These are phyloP conservation scores for Euwallacea similis DNA, from an alignment of 1,140 invertebrate genomes.

Conservation along the genomic window DNA sequence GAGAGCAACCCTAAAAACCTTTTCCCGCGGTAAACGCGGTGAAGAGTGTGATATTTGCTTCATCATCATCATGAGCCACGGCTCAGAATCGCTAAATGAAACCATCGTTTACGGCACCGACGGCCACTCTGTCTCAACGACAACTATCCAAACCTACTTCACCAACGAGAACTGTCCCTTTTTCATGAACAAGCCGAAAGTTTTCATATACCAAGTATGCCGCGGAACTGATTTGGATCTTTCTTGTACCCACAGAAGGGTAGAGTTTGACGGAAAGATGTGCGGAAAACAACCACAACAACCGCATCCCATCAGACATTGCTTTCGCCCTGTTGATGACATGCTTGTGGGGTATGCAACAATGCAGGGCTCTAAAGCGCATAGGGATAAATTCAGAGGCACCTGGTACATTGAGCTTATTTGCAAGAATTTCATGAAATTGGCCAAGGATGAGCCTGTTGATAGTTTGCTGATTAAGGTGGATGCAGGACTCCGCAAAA, in stretches of 20 bases:
- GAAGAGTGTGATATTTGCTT: conserved; percentile 59
- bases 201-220: conserved; percentile 77
- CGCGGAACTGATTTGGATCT: conserved; percentile 32
- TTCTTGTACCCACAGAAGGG: not conserved
- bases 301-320: not conserved
- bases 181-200: conserved; percentile 70
- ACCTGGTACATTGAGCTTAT: conserved; percentile 78
- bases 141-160: conserved; percentile 64
- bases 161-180: conserved; percentile 63
- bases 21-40: conserved; percentile 21
- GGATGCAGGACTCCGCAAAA: conserved; percentile 53
- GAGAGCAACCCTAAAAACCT: conserved; percentile 19
- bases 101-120: conserved; percentile 56
- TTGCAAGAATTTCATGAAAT: conserved; percentile 72
- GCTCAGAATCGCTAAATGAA: conserved; percentile 49
- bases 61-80: conserved; percentile 64
- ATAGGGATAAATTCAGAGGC: conserved; percentile 64
- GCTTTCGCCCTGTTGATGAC: conserved; percentile 40
- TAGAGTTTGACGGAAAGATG: conserved; percentile 25
- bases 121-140: conserved; percentile 53
- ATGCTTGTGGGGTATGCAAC: conserved; percentile 41
- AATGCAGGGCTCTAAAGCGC: conserved; percentile 62
- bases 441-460: conserved; percentile 65
- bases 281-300: not conserved
- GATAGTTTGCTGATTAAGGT: conserved; percentile 69